A percentile compares a stretch with the other conserved stretches of the same genome.
Evolutionary conservation across 2,888 invertebrate species (phyloP).

Genomic region (Coleophora deauratella): DNA sequence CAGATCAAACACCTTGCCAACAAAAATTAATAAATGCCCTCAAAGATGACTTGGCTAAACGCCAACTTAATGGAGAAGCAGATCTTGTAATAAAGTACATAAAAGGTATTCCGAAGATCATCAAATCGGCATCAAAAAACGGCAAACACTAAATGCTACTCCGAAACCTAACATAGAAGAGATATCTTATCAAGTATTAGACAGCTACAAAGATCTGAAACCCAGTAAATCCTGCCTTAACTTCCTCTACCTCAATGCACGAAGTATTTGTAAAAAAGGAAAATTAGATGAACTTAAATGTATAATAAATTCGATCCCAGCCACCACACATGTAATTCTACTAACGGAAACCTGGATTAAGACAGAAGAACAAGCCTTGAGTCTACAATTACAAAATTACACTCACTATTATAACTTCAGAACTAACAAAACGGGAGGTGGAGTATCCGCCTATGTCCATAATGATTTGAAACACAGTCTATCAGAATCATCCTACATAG

Average conservation of each 20-base stretch:
- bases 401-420: constrained; percentile 12
- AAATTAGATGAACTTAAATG: constrained; percentile 4
- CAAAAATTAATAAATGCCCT: constrained; percentile 4
- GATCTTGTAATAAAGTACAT: constrained; percentile 5
- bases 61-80: constrained; percentile 6
- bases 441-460: constrained; percentile 12
- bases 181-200: constrained; percentile 2
- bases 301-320: constrained; percentile 1
- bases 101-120: constrained; percentile 4
- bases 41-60: constrained; percentile 9
- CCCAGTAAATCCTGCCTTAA: background rate
- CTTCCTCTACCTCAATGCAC: constrained; percentile 5
- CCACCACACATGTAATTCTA: constrained; percentile 4
- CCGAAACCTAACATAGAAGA: background rate
- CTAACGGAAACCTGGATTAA: constrained; percentile 5
- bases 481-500: constrained; percentile 2
- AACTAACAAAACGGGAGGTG: constrained; percentile 5
- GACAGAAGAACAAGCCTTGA: constrained; percentile 1
- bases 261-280: constrained; percentile 5
- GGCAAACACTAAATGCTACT: background rate
- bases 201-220: background rate
- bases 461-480: constrained; percentile 10
- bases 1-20: constrained; percentile 12
- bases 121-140: constrained; percentile 8
- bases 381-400: constrained; percentile 6